These are phyloP conservation scores for Cladopsammia gracilis DNA, from an alignment of 64 coral and sea anemone species.

Conservation along the genomic window DNA sequence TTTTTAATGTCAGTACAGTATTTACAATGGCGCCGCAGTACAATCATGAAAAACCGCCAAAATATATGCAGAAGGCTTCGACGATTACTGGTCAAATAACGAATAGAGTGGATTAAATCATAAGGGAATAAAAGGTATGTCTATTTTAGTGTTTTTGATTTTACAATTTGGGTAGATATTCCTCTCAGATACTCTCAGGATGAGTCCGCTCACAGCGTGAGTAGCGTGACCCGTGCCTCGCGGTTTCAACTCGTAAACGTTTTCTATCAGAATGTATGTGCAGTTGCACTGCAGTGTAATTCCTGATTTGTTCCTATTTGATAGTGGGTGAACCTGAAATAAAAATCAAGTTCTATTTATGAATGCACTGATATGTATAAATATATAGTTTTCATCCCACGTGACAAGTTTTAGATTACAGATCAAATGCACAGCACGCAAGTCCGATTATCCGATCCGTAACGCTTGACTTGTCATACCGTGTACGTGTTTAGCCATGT, in stretches of 20 bases:
- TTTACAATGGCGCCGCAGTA: no score
- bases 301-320: neutral
- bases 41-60: neutral
- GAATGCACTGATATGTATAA: no score
- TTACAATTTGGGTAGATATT: neutral
- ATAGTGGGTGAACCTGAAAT: slow-evolving; percentile 4
- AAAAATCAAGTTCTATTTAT: no score
- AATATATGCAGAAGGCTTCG: neutral
- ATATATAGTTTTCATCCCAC: no score
- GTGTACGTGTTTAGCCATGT: no score
- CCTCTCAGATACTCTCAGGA: no score
- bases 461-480: no score
- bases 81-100: neutral
- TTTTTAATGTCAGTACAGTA: no score
- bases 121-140: neutral
- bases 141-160: neutral
- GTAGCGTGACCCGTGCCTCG: neutral
- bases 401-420: neutral
- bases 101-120: neutral
- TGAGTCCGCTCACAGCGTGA: neutral
- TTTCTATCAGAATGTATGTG: neutral
- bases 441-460: neutral
- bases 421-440: neutral
- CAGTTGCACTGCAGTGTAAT: neutral
- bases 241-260: neutral